These are phyloP conservation scores for Taeniopygia guttata DNA, from an alignment of 2,797 vertebrate genomes.

Conservation along the genomic window DNA sequence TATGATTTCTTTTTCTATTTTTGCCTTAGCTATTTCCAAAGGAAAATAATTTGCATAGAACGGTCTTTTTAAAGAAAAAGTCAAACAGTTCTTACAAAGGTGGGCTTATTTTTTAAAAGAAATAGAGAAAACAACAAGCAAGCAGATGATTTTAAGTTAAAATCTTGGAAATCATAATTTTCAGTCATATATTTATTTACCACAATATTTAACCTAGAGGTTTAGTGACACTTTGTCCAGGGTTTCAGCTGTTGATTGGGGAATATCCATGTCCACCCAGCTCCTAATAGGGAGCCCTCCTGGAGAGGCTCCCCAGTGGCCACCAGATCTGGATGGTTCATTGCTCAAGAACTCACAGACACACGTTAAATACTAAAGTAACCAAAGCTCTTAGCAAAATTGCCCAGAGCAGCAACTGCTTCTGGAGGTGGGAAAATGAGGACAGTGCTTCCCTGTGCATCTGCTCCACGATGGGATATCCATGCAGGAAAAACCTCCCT, in stretches of 20 bases:
- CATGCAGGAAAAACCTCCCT: not conserved
- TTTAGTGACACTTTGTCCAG: not conserved
- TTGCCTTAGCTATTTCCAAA: not conserved
- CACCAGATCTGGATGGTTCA: not conserved
- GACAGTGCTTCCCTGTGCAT: fast-evolving
- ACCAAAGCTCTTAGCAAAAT: not conserved
- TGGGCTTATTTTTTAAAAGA: not conserved
- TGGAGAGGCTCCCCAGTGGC: not conserved
- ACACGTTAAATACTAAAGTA: not conserved
- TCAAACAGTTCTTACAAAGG: not conserved
- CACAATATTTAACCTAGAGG: not conserved
- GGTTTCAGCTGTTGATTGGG: fast-evolving
- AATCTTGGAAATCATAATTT: not conserved
- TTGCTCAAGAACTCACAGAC: not conserved
- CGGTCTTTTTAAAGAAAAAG: not conserved
- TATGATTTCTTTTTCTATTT: not conserved
- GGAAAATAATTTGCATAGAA: not conserved
- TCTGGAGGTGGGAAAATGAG: not conserved
- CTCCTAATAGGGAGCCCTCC: fast-evolving
- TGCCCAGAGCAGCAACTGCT: not conserved
- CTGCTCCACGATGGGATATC: fast-evolving
- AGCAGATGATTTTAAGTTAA: not conserved
- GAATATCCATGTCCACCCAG: not conserved
- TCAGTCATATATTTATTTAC: not conserved
- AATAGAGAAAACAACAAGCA: not conserved